phyloP scores from a whole-genome alignment of 1,140 invertebrate species.

The Berghia stephanieae region DNA sequence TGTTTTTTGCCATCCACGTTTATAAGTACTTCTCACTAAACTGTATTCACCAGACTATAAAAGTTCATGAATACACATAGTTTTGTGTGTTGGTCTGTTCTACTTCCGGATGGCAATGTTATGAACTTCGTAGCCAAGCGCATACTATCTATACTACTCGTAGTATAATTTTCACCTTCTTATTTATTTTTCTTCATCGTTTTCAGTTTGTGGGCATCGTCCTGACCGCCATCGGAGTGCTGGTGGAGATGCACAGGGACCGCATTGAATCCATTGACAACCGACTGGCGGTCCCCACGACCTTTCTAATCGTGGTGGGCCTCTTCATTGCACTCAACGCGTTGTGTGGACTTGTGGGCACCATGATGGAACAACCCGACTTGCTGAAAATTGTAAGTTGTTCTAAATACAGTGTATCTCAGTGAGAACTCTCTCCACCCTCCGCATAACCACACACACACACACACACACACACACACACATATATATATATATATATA shows the following conservation, averaged over 20 bases:
- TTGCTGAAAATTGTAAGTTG: constrained; percentile 53
- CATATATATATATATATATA: neutral
- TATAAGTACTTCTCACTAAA: too few species aligned
- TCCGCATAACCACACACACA: neutral
- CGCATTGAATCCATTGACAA: constrained; percentile 46
- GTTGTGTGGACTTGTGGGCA: constrained; percentile 48
- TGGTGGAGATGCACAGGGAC: constrained; percentile 43
- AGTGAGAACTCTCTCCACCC: too few species aligned
- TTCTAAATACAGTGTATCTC: neutral
- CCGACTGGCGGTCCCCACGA: constrained; percentile 44
- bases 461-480: neutral
- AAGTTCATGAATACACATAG: too few species aligned
- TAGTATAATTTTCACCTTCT: neutral
- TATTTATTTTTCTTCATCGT: neutral
- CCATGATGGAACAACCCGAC: constrained; percentile 44
- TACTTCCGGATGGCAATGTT: neutral
- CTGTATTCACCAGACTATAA: too few species aligned
- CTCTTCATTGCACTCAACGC: constrained; percentile 49
- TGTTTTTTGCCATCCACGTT: too few species aligned
- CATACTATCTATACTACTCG: neutral
- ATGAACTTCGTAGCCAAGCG: neutral
- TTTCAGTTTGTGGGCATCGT: constrained; percentile 51
- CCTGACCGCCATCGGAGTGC: constrained; percentile 42
- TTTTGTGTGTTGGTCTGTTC: too few species aligned
- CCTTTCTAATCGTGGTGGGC: constrained; percentile 49